Percentiles rank a stretch among this genome's conserved stretches.
phyloP scores from a whole-genome alignment of 2,113 vertebrate genomes.

The Chaenogobius annularis region DNA sequence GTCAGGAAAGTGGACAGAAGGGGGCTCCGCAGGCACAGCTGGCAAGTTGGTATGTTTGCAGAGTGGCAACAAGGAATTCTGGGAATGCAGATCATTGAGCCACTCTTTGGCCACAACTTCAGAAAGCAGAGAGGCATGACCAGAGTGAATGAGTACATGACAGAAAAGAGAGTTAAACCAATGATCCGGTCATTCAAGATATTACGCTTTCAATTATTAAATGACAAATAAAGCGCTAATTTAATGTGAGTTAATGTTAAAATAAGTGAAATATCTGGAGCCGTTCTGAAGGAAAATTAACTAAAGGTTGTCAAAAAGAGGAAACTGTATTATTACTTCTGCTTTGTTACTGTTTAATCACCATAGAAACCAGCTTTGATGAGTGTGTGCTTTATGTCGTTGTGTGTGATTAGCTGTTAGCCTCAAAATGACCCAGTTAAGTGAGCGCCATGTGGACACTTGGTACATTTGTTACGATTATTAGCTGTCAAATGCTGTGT shows the following conservation, averaged over 20 bases:
- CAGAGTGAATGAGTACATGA: neutral
- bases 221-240: neutral
- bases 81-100: slow-evolving; percentile 53
- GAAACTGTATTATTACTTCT: slow-evolving; percentile 54
- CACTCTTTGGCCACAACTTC: slow-evolving; percentile 32
- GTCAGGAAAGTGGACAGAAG: slow-evolving; percentile 25
- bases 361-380: slow-evolving; percentile 24
- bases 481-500: neutral
- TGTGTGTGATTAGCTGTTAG: neutral
- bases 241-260: neutral
- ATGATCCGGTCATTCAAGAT: neutral
- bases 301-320: slow-evolving; percentile 23
- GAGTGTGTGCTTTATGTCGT: neutral
- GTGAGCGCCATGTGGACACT: neutral
- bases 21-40: slow-evolving; percentile 81
- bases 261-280: neutral
- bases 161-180: neutral
- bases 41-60: slow-evolving; percentile 77
- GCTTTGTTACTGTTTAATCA: slow-evolving; percentile 29
- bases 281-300: neutral
- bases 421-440: neutral
- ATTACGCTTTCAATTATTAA: neutral
- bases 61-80: slow-evolving; percentile 61
- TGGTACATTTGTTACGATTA: neutral
- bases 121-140: slow-evolving; percentile 11